These are phyloP conservation scores for Pollenia labialis DNA, from an alignment of 2,888 invertebrate genomes.

Conservation along the genomic window DNA sequence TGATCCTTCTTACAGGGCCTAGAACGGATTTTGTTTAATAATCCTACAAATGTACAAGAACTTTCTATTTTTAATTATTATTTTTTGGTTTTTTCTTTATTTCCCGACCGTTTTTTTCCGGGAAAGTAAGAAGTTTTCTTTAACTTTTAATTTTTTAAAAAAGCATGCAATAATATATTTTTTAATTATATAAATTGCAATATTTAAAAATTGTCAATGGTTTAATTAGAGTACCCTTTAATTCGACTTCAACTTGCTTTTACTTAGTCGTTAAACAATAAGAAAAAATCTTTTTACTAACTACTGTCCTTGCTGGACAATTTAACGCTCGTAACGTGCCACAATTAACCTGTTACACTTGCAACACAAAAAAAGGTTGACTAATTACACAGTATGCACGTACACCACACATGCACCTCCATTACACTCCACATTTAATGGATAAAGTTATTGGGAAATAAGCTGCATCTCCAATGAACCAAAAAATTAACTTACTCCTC, in stretches of 20 bases:
- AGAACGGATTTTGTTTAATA: too few species aligned
- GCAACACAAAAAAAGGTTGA: conserved; percentile 48
- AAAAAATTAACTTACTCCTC: neutral
- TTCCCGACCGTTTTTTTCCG: too few species aligned
- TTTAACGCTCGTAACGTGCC: conserved; percentile 71
- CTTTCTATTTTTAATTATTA: too few species aligned
- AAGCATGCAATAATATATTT: too few species aligned
- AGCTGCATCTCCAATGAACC: neutral
- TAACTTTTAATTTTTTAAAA: too few species aligned
- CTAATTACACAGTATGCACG: conserved; percentile 66
- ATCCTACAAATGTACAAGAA: too few species aligned
- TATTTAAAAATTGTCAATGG: neutral
- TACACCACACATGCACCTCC: neutral
- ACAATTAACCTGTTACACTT: conserved; percentile 72
- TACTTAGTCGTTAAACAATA: conserved; percentile 4
- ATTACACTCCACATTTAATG: conserved; percentile 27
- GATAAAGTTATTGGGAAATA: conserved; percentile 9
- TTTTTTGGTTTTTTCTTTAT: too few species aligned
- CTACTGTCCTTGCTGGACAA: conserved; percentile 67
- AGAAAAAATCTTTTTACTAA: conserved; percentile 42
- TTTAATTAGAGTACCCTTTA: conserved; percentile 6
- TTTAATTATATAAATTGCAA: too few species aligned
- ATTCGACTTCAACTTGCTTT: conserved; percentile 26
- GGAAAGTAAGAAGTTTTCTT: too few species aligned
- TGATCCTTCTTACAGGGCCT: too few species aligned